Conservation (phyloP, 2,888 invertebrate species). For the Drosophila dives region DNA sequence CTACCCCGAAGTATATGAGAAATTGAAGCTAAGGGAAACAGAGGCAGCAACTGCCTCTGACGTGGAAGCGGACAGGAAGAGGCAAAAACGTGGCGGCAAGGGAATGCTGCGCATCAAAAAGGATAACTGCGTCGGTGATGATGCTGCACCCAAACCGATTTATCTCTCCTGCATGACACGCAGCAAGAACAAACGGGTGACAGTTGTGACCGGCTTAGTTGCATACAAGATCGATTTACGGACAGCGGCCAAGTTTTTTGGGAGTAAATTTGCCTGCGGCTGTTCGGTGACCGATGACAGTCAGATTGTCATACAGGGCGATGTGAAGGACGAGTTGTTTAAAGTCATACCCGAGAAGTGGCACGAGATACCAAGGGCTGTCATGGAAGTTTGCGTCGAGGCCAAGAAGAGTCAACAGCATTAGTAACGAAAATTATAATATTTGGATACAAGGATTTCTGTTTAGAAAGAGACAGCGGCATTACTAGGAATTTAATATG, state of each 20-base stretch:
- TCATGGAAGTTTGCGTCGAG: conserved; percentile 36
- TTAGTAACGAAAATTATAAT: background rate
- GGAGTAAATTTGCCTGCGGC: conserved; percentile 48
- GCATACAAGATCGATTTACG: conserved; percentile 48
- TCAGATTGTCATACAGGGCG: conserved; percentile 49
- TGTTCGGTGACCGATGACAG: conserved; percentile 40
- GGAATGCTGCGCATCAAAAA: conserved; percentile 39
- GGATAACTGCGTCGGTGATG: conserved; percentile 19
- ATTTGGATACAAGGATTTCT: background rate
- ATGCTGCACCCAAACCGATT: conserved; percentile 28
- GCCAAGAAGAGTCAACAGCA: conserved; percentile 20
- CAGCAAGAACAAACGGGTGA: conserved; percentile 54
- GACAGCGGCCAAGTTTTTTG: conserved; percentile 49
- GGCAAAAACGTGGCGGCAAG: conserved; percentile 49
- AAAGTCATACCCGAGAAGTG: conserved; percentile 48
- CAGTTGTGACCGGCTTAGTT: conserved; percentile 37
- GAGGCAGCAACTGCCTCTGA: background rate
- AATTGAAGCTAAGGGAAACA: conserved; percentile 17
- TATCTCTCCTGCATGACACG: conserved; percentile 35
- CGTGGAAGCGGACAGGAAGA: conserved; percentile 33
- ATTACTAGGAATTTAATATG: conserved; percentile 58
- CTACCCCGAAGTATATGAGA: conserved; percentile 43
- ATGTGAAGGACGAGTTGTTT: conserved; percentile 40
- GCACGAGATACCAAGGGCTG: conserved; percentile 22
- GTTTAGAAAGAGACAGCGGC: conserved; percentile 41